Base-by-base conservation (phyloP, 2,888 invertebrate genomes). In the Stramonita haemastoma region DNA sequence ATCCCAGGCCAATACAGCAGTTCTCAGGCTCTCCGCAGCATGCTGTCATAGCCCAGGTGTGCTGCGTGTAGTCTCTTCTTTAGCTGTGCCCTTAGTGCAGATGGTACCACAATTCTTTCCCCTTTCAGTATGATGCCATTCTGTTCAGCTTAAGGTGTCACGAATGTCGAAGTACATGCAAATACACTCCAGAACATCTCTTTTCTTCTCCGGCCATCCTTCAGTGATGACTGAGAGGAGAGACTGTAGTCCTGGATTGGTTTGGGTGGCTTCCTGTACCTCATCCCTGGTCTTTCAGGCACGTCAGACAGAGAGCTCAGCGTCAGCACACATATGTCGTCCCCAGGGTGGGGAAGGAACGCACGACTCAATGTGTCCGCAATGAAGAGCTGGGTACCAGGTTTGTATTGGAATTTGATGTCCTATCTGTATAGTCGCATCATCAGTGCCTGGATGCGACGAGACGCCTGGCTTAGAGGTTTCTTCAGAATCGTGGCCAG, bases 31-130 rank as follows among this genome's bases (percentile, higher is more conserved):
- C 90, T n/a, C 36, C 89, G 19, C 15, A 90, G n/a, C 91, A 91
- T 90, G 81, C 90, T 90, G 34, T 90, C 89, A 60, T 83, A 81
- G n/a, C 86, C 89, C 19, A 91, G 88, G 73, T 91, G 91, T 19
- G 90, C 86, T 11, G 87, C 81, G 60, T 91, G 91, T 17, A 91
- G 32, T 36, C 87, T 83, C 46, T 87, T 83, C 32, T 84, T 89
- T 84, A 91, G 89, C 46, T 90, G 86, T 0, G 29, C 32, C 84
- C 90, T n/a, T 36, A 90, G 66, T 13, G 73, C 17, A 0, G 15
- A 6, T 29, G 91, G 91, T 22, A 91, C 81, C 15, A 91, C 36
- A 22, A 90, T 85, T 57, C 57, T 29, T 36, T 90, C 90, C 5
- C 91, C 90, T 57, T 90, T 91, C 57, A 88, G 73, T 1, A 90